A percentile compares a stretch with the other conserved stretches of the same genome.
Evolutionary conservation across 2,888 invertebrate genomes (phyloP).

Genomic region (Sinhomidia bicolor): DNA sequence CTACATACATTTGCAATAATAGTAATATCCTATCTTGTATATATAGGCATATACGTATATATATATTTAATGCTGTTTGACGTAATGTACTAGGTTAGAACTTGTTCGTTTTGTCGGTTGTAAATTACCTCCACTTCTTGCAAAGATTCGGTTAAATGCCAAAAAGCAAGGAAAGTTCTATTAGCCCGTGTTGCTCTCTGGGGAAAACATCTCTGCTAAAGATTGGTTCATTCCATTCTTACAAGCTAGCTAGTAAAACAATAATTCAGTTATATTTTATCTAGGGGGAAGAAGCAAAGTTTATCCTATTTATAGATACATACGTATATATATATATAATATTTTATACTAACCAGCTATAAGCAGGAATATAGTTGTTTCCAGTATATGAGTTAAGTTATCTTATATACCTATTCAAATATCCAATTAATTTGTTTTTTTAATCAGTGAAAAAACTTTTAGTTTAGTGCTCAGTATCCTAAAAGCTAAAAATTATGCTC

Average conservation of each 20-base stretch:
- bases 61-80: neutral
- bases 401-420: no score
- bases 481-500: no score
- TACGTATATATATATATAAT: no score
- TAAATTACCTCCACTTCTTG: neutral
- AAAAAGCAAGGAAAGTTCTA: neutral
- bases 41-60: neutral
- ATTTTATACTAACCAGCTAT: no score
- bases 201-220: neutral
- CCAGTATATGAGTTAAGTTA: no score
- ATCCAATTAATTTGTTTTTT: no score
- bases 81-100: neutral
- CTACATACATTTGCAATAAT: neutral
- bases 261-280: slow-evolving; percentile 28
- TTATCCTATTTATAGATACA: no score
- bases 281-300: no score
- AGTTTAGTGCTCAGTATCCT: no score
- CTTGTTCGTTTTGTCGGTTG: neutral
- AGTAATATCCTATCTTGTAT: no score
- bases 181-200: neutral
- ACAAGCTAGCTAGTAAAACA: neutral
- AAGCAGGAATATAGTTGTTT: no score
- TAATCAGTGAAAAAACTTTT: no score
- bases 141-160: neutral
- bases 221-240: neutral